Evolutionary conservation across 2,113 vertebrate species (phyloP), one percentile per base, ranked within the genome.

Genomic region (Sander vitreus): DNA sequence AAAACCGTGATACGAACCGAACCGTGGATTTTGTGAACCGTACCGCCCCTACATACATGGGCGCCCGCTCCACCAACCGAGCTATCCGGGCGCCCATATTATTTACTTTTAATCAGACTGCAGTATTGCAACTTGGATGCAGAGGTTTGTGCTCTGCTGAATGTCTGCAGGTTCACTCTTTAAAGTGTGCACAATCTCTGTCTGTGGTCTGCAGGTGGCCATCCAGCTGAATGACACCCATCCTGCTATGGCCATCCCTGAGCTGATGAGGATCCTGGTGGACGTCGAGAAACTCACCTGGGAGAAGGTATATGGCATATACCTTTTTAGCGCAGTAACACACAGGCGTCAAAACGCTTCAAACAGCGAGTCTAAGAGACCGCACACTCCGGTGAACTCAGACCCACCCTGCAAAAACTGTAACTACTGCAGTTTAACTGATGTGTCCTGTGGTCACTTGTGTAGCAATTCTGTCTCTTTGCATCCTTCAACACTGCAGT

Each of bases 181-280:
- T 57, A 19, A 25, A 45, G 14, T 7, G 1, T 47, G 23, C 57
- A 3, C 0, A 2, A 3, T n/a, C 15, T 48, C 60, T 23, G 14
- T 73, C 25, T 74, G 14, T 71, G 43, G 5, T 68, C 14, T 72
- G n/a, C 87, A 98, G 97, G 97, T 98, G 47, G 97, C 97, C 80
- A 97, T 98, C 87, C 97, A 98, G 92, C 95, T 98, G 77, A 98
- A 98, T 19, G 97, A 98, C 85, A 98, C 97, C 1, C 97, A 98
- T 68, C 97, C 97, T 1, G 97, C 97, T 3, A 30, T 98, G 88
- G 97, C 97, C 79, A 97, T 98, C 88, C 97, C 97, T 0, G 97
- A 98, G 84, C 95, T 98, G 53, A 97, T 97, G 96, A 94, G 97
- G 84, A 90, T 97, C 59, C 93, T 98, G 79, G 85, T 98, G 68